Percentiles rank a stretch among this genome's conserved stretches.
These are phyloP conservation scores for Lasioglossum morio DNA, from an alignment of 2,888 invertebrate species.

Conservation along the genomic window DNA sequence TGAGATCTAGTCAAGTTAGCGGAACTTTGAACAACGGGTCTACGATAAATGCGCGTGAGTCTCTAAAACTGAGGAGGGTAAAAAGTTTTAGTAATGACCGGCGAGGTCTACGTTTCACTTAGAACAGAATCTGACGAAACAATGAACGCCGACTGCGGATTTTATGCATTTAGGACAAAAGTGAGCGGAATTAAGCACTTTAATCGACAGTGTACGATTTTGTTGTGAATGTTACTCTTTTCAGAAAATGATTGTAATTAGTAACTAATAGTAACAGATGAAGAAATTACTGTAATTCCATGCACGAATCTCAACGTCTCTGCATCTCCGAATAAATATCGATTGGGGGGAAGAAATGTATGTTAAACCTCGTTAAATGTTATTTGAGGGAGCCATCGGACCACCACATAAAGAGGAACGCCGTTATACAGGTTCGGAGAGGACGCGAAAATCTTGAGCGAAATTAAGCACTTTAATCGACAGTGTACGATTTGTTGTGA, in stretches of 20 bases:
- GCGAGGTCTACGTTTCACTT: neutral
- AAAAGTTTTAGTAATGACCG: neutral
- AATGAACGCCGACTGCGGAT: neutral
- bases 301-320: neutral
- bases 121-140: neutral
- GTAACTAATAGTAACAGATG: neutral
- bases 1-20: slow-evolving; percentile 7
- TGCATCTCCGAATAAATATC: neutral
- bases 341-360: neutral
- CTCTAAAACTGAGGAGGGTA: neutral
- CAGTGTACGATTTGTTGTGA: too few relatives aligned
- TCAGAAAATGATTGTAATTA: neutral
- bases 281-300: too few relatives aligned
- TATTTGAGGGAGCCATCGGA: neutral
- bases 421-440: neutral
- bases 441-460: neutral
- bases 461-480: neutral
- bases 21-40: neutral
- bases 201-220: neutral
- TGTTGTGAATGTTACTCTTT: too few relatives aligned
- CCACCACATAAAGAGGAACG: neutral
- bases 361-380: neutral
- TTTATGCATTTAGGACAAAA: too few relatives aligned
- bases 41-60: neutral
- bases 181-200: too few relatives aligned